Evolutionary conservation across 2,888 invertebrate genomes (phyloP), one percentile per base, ranked within the genome.

Genomic region (Chelonus formosanus): DNA sequence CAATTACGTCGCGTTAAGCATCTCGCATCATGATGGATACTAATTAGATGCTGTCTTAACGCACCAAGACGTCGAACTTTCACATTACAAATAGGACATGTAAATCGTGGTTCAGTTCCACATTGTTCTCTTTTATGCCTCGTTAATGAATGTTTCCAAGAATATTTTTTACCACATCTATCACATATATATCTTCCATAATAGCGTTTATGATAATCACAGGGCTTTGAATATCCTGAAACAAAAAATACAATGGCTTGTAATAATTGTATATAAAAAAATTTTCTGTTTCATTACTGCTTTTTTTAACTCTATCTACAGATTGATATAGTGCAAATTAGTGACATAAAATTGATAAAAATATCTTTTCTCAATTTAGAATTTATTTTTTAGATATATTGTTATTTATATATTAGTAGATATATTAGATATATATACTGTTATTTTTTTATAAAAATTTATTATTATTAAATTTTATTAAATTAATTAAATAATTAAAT

Each of bases 41-140:
- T 20, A 20, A 72, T 71, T 40, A 82, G 71, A 71, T 84, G 84
- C 20, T 77, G 73, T 61, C 77, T 78, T 20, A 84, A 74, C 65
- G 81, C 81, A 56, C 77, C 77, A 63, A 75, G 77, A n/a, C 78
- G 77, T 63, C 80, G 81, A 34, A 78, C 74, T 66, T 77, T 80
- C 58, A 76, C 75, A 31, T 69, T 65, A 70, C 85, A 85, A 8
- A 78, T 52, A 4, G 78, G 73, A 68, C 85, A 85, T 35, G 68
- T 71, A 72, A 85, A 86, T 70, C 78, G 80, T 5, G 84, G 84
- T 55, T 83, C 82, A 65, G 84, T 84, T 5, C 84, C 85, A 66
- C 86, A 86, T 68, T 85, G 84, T 59, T 84, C 74, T 8, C 78
- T 72, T 31, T 78, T 73, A 65, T 81, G 84, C 31, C 80, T 75